A percentile compares a stretch with the other conserved stretches of the same genome.
These are phyloP conservation scores for Ommatoiulus sabulosus DNA, from an alignment of 2,888 invertebrate species.

Conservation along the genomic window DNA sequence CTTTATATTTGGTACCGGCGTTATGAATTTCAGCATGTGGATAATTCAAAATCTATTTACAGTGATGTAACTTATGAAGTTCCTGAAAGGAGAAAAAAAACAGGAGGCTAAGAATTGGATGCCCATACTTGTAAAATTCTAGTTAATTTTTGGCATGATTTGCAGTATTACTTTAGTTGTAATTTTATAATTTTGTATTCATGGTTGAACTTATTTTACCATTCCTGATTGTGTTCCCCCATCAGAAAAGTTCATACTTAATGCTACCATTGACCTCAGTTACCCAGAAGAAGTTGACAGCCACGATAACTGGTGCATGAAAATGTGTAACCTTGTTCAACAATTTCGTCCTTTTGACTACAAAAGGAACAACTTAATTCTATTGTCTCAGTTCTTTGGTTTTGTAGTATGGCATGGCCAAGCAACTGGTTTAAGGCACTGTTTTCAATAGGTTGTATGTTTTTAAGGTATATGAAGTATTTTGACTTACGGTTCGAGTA, in stretches of 20 bases:
- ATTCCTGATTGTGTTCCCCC: not conserved
- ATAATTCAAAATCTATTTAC: too few species aligned
- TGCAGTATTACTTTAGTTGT: not conserved
- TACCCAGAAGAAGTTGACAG: not conserved
- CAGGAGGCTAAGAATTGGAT: not conserved
- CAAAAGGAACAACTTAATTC: not conserved
- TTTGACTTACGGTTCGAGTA: not conserved
- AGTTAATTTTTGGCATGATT: not conserved
- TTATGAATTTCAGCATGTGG: too few species aligned
- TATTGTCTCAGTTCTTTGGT: not conserved
- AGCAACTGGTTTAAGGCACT: slow-evolving; percentile 6
- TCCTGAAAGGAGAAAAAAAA: not conserved
- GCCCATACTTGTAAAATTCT: not conserved
- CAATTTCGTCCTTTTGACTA: not conserved
- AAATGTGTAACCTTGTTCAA: slow-evolving; percentile 29
- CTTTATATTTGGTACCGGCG: too few species aligned
- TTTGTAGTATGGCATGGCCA: not conserved
- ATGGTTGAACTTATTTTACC: not conserved
- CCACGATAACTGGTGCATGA: not conserved
- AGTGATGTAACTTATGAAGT: too few species aligned
- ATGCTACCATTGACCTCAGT: slow-evolving; percentile 24
- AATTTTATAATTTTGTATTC: not conserved
- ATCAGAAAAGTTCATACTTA: not conserved
- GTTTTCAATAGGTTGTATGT: not conserved
- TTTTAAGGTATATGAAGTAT: not conserved